phyloP scores from a whole-genome alignment of 2,797 vertebrate genomes.

The Vireo griseus region DNA sequence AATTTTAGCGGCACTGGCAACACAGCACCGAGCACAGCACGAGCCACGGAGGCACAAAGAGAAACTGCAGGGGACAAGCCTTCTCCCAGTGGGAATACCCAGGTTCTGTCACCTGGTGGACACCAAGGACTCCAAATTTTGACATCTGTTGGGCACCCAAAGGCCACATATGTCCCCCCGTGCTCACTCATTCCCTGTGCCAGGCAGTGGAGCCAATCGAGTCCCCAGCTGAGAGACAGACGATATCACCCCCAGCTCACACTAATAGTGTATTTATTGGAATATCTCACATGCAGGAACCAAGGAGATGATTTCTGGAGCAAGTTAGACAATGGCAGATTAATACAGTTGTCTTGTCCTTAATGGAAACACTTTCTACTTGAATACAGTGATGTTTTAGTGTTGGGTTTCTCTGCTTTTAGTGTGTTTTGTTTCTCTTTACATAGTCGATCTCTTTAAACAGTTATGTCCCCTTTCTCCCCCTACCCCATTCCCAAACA shows the following conservation, averaged over 20 bases:
- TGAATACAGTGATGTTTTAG: slow-evolving; percentile 43
- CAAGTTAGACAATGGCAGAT: slow-evolving; percentile 57
- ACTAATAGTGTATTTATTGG: slow-evolving; percentile 82
- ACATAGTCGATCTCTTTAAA: slow-evolving; percentile 36
- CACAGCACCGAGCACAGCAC: fast-evolving
- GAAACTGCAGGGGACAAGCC: background rate
- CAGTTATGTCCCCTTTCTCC: slow-evolving; percentile 37
- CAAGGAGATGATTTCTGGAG: slow-evolving; percentile 63
- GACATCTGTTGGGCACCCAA: background rate
- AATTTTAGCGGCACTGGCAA: background rate
- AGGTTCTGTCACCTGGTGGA: background rate
- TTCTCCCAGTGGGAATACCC: background rate
- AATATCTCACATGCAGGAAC: slow-evolving; percentile 80
- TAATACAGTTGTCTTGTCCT: slow-evolving; percentile 5
- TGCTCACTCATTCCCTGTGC: background rate
- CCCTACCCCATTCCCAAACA: slow-evolving; percentile 49
- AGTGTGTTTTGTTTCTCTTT: slow-evolving; percentile 26
- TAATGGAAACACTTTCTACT: slow-evolving; percentile 30
- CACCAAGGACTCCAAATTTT: background rate
- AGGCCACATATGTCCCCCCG: fast-evolving
- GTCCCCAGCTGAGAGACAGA: background rate
- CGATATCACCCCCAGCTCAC: slow-evolving; percentile 38
- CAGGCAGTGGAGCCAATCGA: background rate
- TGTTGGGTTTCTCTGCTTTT: slow-evolving; percentile 43
- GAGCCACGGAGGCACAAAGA: background rate